Evolutionary conservation across 2,113 vertebrate genomes (phyloP).

Genomic region (Antennarius striatus): DNA sequence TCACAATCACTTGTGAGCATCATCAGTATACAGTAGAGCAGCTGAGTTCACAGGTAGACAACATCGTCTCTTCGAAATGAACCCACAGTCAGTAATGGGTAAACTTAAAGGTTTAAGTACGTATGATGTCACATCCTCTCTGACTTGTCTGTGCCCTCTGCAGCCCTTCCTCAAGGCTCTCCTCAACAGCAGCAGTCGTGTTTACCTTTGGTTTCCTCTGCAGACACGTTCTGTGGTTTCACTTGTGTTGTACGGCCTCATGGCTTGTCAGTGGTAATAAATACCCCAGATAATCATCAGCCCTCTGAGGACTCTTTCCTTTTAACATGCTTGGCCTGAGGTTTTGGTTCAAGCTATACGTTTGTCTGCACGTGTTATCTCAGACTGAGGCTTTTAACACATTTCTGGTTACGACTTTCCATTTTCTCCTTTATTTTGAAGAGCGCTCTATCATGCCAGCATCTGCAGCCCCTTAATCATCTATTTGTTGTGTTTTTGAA

Average conservation of each 20-base stretch:
- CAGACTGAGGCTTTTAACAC: constrained; percentile 12
- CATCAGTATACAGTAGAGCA: no score
- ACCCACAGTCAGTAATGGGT: no score
- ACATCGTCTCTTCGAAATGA: no score
- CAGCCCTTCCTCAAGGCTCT: constrained; percentile 27
- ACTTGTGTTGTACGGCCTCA: constrained; percentile 44
- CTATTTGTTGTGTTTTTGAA: constrained; percentile 56
- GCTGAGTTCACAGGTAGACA: no score
- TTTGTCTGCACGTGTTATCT: constrained; percentile 9
- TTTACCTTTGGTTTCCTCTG: constrained; percentile 47
- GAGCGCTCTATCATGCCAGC: constrained; percentile 16
- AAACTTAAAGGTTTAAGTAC: no score
- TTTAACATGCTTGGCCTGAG: constrained; percentile 4
- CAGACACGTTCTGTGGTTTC: constrained; percentile 48
- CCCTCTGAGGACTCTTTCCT: constrained; percentile 13
- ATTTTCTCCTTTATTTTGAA: constrained; percentile 23
- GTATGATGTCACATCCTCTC: constrained; percentile 38
- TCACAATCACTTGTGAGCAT: background rate
- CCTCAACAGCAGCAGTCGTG: constrained; percentile 36
- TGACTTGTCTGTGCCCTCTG: constrained; percentile 13
- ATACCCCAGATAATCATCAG: constrained; percentile 14
- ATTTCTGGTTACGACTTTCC: constrained; percentile 17
- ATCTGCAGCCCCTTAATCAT: constrained; percentile 24
- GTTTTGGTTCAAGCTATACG: constrained; percentile 14
- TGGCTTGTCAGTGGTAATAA: constrained; percentile 23